These are phyloP conservation scores for Alsophila aescularia DNA, from an alignment of 2,888 invertebrate species.

Conservation along the genomic window DNA sequence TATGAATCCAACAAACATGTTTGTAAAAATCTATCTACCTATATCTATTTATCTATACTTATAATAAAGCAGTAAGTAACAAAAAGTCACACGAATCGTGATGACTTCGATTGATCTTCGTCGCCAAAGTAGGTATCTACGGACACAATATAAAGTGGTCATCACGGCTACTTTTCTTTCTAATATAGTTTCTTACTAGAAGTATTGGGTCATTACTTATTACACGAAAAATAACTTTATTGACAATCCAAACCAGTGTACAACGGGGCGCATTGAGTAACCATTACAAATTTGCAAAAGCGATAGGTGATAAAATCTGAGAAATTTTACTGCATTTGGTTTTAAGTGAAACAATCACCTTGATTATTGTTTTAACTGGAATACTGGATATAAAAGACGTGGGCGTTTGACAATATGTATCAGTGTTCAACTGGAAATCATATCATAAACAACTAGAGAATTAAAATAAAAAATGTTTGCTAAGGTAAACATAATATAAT, in stretches of 20 bases:
- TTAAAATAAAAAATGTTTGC: conserved; percentile 40
- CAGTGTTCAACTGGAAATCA: conserved; percentile 40
- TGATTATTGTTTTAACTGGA: conserved; percentile 38
- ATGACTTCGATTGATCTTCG: too few relatives aligned
- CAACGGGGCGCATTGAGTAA: conserved; percentile 14
- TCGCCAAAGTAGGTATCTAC: too few relatives aligned
- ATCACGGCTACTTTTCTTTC: too few relatives aligned
- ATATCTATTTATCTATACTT: too few relatives aligned
- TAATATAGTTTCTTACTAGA: too few relatives aligned
- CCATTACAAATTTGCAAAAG: conserved; percentile 18
- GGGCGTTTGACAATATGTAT: conserved; percentile 39
- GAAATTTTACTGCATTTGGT: conserved; percentile 32
- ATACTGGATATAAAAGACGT: conserved; percentile 53
- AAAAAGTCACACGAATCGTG: too few relatives aligned
- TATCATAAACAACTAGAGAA: conserved; percentile 29
- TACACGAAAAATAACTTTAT: background rate
- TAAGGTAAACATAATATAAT: conserved; percentile 39
- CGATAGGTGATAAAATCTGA: conserved; percentile 38
- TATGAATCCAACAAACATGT: too few relatives aligned
- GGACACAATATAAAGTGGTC: too few relatives aligned
- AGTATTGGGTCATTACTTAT: too few relatives aligned
- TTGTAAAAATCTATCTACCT: too few relatives aligned
- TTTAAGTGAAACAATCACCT: conserved; percentile 46
- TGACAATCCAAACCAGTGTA: conserved; percentile 5
- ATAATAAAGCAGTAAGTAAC: too few relatives aligned